A percentile compares a stretch with the other conserved stretches of the same genome.
phyloP scores from a whole-genome alignment of 2,113 vertebrate genomes.

The Engraulis encrasicolus region DNA sequence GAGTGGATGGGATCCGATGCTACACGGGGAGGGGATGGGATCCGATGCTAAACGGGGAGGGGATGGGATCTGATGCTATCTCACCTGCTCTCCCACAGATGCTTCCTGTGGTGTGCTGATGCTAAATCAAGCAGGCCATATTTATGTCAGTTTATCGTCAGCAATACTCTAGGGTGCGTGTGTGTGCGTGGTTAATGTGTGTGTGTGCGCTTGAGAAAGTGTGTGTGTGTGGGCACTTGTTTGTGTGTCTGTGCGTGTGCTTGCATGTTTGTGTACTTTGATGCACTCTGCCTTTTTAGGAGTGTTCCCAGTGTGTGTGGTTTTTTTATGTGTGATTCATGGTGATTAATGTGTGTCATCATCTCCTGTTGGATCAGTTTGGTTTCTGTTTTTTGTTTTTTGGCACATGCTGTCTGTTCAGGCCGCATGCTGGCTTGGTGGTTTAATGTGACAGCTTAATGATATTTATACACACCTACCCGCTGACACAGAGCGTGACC shows the following conservation, averaged over 20 bases:
- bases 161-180: background rate
- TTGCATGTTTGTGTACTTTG: background rate
- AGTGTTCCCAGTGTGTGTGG: background rate
- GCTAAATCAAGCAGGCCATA: slow-evolving; percentile 13
- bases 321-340: background rate
- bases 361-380: background rate
- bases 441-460: slow-evolving; percentile 4
- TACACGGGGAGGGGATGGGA: no score
- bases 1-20: no score
- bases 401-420: background rate
- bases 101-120: background rate
- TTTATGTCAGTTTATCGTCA: slow-evolving; percentile 7
- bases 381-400: background rate
- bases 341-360: background rate
- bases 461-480: background rate
- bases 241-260: background rate
- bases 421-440: background rate
- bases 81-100: background rate
- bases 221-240: background rate
- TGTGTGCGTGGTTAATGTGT: background rate
- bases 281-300: background rate
- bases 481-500: background rate
- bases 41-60: background rate
- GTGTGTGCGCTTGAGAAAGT: background rate
- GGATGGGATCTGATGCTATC: background rate